These are phyloP conservation scores for Eledona agricola DNA, from an alignment of 2,888 invertebrate genomes.

Conservation along the genomic window DNA sequence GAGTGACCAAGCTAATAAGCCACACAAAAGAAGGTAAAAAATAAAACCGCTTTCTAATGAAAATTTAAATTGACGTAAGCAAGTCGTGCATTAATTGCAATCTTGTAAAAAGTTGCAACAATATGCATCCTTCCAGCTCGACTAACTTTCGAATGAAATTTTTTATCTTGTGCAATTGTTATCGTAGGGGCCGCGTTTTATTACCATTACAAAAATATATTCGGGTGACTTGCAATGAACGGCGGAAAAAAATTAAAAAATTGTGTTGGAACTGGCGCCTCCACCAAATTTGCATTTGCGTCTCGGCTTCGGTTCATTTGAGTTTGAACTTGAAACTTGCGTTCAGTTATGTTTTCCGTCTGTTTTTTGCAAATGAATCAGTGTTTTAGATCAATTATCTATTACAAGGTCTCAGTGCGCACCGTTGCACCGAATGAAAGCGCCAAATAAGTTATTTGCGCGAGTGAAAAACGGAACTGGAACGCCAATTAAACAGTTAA, in stretches of 20 bases:
- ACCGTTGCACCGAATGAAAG: slow-evolving; percentile 5
- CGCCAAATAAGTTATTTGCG: slow-evolving; percentile 29
- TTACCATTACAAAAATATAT: no score
- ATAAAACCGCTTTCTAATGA: no score
- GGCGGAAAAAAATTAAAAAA: no score
- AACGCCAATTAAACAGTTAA: slow-evolving; percentile 20
- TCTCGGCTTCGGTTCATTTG: slow-evolving; percentile 25
- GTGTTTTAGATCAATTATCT: slow-evolving; percentile 17
- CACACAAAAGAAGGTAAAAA: no score
- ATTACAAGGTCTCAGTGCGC: slow-evolving; percentile 26
- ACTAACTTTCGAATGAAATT: background rate
- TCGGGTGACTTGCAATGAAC: no score
- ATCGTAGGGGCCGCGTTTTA: no score
- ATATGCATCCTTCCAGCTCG: slow-evolving; percentile 1
- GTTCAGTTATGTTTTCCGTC: slow-evolving; percentile 1
- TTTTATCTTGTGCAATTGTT: background rate
- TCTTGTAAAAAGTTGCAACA: no score
- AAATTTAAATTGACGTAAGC: no score
- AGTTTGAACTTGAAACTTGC: slow-evolving; percentile 24
- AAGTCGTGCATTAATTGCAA: no score
- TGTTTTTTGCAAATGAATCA: slow-evolving; percentile 14
- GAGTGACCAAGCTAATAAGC: no score
- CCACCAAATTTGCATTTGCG: slow-evolving; percentile 19
- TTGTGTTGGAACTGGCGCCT: slow-evolving; percentile 24
- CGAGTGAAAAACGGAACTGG: slow-evolving; percentile 18